Evolutionary conservation across 2,797 vertebrate species (phyloP), one percentile per base, ranked within the genome.

Genomic region (Alfaro cultratus): DNA sequence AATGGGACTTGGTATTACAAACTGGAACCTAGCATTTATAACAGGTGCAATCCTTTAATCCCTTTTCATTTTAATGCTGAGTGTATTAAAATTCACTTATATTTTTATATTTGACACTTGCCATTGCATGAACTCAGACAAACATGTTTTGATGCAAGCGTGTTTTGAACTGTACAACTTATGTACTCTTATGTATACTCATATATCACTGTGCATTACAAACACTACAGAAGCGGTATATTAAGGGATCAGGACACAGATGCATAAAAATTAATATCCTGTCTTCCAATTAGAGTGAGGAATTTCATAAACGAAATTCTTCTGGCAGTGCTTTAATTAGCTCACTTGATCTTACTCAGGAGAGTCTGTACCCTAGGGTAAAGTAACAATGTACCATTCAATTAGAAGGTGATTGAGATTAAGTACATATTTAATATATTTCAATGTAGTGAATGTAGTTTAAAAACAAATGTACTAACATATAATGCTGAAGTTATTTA

Each of bases 251-350:
- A 46, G 80, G 87, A 86, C 79, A 71, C 79, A 83, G 75, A 78
- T 71, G 39, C 73, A 68, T 78, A 71, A 82, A 91, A 89, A 89
- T 91, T 64, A 92, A 91, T 82, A 90, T 87, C 80, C 80, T 81
- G 80, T 92, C 82, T 87, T 82, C 87, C 87, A 94, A 92, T 94
- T 93, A 93, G 80, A 86, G 74, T 75, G 83, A 88, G 71, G 85
- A 86, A 93, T 93, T 93, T 92, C 91, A 93, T 90, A 90, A 93
- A 91, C 82, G 84, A 85, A 92, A 91, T 91, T 93, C 91, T 91
- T 88, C 87, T 92, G 93, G 92, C 91, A 87, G 91, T 86, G 83
- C 86, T 90, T 94, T 95, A 95, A 95, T 95, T 94, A 80, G 74
- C 79, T 55, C 23, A 93, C 88, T 92, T 91, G 86, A 91, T 93